Evolutionary conservation across 2,888 invertebrate genomes (phyloP), one percentile per base, ranked within the genome.

Genomic region (Stegophylla sp.): DNA sequence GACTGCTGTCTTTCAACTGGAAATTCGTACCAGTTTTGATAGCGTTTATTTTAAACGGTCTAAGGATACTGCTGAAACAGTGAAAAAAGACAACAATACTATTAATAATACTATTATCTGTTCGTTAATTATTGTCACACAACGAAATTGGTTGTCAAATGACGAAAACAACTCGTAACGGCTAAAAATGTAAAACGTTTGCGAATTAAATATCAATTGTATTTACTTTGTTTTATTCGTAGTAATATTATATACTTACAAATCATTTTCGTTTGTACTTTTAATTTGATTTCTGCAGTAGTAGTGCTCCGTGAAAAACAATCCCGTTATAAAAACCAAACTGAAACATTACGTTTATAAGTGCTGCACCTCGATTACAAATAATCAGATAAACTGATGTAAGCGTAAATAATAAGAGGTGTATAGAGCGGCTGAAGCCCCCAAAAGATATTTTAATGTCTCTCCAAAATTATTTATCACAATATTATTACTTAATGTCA

Each of bases 261-360:
- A 20, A 28, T 67, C 77, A 0, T 67, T n/a, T 34, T 67, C 59
- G 12, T 59, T 77, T 28, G 43, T 20, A 45, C 45, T 26, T 69
- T 13, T 56, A 4, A 59, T 20, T 69, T 56, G 76, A 67, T 43
- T 77, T 56, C 23, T 59, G 23, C 45, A 34, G 12, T 59, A 34
- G 12, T 53, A 43, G 9, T 77, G 28, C 17, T 77, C 77, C 56
- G 59, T 77, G 13, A 77, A 77, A 59, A 67, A 67, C 17, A 77
- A 45, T 45, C 67, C 66, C 9, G 59, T 28, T 26, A 77, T 77
- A 15, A 67, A 59, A 45, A 77, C 7, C 59, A 77, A 67, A 48
- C 77, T 77, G 59, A 59, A 77, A 77, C 0, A 73, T 28, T 0
- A 5, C 1, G 4, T 51, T 51, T 51, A 4, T 51, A 2, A 17